phyloP scores from a whole-genome alignment of 2,113 vertebrate genomes.

The Silurus asotus region DNA sequence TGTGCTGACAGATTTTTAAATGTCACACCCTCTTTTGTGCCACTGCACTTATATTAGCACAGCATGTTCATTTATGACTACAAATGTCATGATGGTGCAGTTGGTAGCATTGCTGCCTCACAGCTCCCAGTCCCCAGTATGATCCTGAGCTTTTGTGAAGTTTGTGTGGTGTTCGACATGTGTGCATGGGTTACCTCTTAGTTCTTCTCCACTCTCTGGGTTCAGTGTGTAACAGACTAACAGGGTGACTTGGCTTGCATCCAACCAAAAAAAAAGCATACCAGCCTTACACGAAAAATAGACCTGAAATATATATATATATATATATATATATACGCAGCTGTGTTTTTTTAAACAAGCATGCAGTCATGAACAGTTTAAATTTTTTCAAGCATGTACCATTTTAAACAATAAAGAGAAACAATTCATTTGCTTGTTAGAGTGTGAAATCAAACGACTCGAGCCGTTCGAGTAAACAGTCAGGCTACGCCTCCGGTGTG shows the following conservation, averaged over 20 bases:
- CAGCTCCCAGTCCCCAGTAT: neutral
- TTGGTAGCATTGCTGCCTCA: neutral
- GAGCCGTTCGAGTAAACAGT: constrained; percentile 1
- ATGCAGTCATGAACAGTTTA: neutral
- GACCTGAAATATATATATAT: neutral
- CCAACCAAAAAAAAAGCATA: neutral
- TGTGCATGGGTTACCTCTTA: neutral
- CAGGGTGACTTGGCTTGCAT: too few relatives aligned
- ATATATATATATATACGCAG: too few relatives aligned
- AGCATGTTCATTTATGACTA: neutral
- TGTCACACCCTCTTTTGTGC: neutral
- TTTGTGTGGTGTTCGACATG: neutral
- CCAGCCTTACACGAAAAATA: neutral
- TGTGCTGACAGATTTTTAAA: neutral
- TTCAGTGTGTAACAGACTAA: neutral
- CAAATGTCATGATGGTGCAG: neutral
- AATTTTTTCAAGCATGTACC: neutral
- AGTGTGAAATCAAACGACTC: constrained; percentile 23
- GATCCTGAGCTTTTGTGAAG: neutral
- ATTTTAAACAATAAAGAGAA: neutral
- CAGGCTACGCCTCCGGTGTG: constrained; percentile 27
- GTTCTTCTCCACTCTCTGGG: neutral
- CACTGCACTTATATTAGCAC: neutral
- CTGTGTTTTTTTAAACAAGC: too few relatives aligned
- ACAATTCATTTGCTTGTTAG: neutral